Evolutionary conservation across 2,888 invertebrate genomes (phyloP).

Genomic region (Oligia latruncula): DNA sequence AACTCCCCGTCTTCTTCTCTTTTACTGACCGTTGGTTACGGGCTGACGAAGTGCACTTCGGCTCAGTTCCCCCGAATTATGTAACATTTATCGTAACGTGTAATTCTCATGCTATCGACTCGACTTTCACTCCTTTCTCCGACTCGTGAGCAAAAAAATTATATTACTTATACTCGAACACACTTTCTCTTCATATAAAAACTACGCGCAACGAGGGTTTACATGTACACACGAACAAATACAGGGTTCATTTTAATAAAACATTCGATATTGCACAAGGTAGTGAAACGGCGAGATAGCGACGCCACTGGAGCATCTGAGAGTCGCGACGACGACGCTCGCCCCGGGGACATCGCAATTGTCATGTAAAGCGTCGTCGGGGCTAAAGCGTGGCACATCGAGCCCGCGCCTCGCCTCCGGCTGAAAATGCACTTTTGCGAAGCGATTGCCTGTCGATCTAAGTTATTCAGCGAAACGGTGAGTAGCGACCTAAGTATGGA

Average conservation of each 20-base stretch:
- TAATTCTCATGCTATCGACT: conserved; percentile 38
- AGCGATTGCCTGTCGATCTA: conserved; percentile 87
- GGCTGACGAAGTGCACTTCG: conserved; percentile 56
- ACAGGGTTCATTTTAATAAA: conserved; percentile 68
- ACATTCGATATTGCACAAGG: conserved; percentile 71
- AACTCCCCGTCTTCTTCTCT: conserved; percentile 70
- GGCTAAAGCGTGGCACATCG: conserved; percentile 77
- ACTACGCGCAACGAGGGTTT: conserved; percentile 27
- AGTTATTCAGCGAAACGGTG: conserved; percentile 81
- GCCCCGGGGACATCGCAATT: conserved; percentile 86
- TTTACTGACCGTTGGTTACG: conserved; percentile 75
- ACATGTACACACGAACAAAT: conserved; percentile 44
- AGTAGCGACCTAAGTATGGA: conserved; percentile 80
- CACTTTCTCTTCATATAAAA: conserved; percentile 68
- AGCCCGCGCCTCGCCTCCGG: conserved; percentile 81
- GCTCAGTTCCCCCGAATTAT: conserved; percentile 41
- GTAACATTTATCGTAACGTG: conserved; percentile 40
- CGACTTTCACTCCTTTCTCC: conserved; percentile 81
- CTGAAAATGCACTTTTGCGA: conserved; percentile 88
- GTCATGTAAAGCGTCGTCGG: conserved; percentile 87
- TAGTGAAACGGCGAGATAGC: conserved; percentile 73
- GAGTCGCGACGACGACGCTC: conserved; percentile 73
- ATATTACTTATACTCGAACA: conserved; percentile 63
- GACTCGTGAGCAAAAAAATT: conserved; percentile 65
- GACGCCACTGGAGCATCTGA: conserved; percentile 73